Evolutionary conservation across 1,140 invertebrate genomes (phyloP).

Genomic region (Amyelois transitella): DNA sequence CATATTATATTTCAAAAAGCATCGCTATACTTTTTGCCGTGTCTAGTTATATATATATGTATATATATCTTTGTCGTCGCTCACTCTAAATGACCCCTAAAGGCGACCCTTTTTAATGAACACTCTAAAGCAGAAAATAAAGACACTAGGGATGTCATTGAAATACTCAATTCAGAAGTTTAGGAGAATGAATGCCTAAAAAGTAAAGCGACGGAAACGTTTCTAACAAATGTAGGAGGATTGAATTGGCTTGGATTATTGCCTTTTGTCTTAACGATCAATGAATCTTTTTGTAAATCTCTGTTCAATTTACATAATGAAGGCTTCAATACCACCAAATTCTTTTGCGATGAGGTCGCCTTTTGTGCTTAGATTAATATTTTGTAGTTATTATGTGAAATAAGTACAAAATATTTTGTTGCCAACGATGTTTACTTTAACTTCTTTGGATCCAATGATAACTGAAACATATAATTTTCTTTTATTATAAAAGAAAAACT

Average conservation of each 20-base stretch:
- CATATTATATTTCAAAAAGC: no score
- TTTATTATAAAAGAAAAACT: no score
- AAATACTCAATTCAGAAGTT: not conserved
- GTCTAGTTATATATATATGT: not conserved
- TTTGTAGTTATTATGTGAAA: no score
- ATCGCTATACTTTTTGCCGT: no score
- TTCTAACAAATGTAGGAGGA: not conserved
- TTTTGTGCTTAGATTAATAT: no score
- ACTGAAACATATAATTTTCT: no score
- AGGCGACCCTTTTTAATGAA: slow-evolving; percentile 7
- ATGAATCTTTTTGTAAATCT: not conserved
- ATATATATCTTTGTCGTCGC: not conserved
- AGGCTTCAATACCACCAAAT: no score
- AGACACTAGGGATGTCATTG: not conserved
- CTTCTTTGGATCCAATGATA: no score
- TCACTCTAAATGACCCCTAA: not conserved
- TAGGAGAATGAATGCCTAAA: not conserved
- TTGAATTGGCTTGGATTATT: not conserved
- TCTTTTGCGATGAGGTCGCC: no score
- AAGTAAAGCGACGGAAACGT: not conserved
- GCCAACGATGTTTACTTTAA: no score
- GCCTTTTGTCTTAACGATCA: not conserved
- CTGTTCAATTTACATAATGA: no score
- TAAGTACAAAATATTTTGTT: no score
- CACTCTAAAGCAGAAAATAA: not conserved